Evolutionary conservation across 30 jellyfish, hydroid and myxozoan species (phyloP), one percentile per base, ranked within the genome.

Genomic region (Aurelia aurita complex sp. Pacific): DNA sequence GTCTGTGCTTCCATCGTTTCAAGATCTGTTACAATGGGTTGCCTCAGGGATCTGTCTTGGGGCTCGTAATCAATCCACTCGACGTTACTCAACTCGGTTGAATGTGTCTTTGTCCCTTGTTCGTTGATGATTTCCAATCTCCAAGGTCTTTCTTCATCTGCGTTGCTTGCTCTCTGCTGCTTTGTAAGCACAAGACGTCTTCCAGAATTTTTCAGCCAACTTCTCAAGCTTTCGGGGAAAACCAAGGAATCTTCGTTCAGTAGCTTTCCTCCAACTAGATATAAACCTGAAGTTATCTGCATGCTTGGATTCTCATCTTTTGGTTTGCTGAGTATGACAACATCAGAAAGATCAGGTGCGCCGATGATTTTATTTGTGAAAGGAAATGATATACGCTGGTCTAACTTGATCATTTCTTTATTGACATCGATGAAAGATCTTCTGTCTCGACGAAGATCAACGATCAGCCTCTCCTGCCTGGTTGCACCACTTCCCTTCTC

Each of bases 51-150:
- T 51, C 55, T 32, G 40, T 77, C 87, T 10, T 54, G 15, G 15
- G 87, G 78, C 77, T 77, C 87, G 40, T 59, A 77, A 77, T 77
- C 87, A 2, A 77, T 42, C 87, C 66, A 77, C 65, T 77, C 87
- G 16, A 77, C 19, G 46, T 77, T 77, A 5, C 16, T 10, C 64
- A 77, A 11, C 38, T 36, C 29, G 2, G 35, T 29, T 18, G 36
- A 11, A 68, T 77, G 87, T 4, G 76, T 77, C 43, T 23, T 60
- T 17, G n/a, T 18, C 16, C 65, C 87, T 52, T 53, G 53, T 23
- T 42, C n/a, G 15, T 77, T 40, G 16, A 15, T 34, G 57, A 77
- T 77, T 5, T 63, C n/a, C 64, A 77, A 11, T n/a, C 16, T 35
- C 87, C 87, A 77, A 7, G 12, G 23, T 23, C 13, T 61, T 61